These are phyloP conservation scores for Ploceus nigricollis DNA, from an alignment of 2,113 vertebrate species.

Conservation along the genomic window DNA sequence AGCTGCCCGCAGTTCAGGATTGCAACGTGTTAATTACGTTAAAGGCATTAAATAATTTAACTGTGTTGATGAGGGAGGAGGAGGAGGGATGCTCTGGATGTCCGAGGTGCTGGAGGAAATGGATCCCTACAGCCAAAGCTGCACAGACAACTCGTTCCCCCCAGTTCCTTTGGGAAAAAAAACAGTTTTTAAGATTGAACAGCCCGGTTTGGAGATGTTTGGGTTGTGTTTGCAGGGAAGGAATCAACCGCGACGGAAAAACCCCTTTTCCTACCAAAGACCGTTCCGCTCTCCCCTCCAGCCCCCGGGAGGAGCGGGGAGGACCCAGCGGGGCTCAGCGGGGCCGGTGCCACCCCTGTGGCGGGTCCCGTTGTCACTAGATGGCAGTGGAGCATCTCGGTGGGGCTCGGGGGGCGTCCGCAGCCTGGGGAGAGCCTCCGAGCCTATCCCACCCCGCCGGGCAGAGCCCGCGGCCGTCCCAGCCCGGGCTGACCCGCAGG, in stretches of 20 bases:
- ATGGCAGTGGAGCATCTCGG: slow-evolving; percentile 54
- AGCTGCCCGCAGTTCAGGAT: not conserved
- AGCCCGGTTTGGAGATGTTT: not conserved
- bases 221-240: not conserved
- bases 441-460: not conserved
- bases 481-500: not conserved
- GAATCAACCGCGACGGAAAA: rapidly evolving
- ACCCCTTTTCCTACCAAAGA: rapidly evolving
- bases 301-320: not conserved
- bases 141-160: not conserved
- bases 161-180: not conserved
- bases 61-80: not conserved
- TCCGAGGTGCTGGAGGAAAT: not conserved
- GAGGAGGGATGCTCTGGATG: not conserved
- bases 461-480: not conserved
- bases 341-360: not conserved
- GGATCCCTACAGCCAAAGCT: rapidly evolving
- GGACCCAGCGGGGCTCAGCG: not conserved
- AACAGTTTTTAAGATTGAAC: rapidly evolving
- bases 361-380: slow-evolving; percentile 43
- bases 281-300: rapidly evolving
- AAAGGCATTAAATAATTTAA: not conserved
- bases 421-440: not conserved
- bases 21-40: not conserved
- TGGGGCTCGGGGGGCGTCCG: not conserved